phyloP scores from a whole-genome alignment of 2,888 invertebrate genomes.

The Pheosia tremula region DNA sequence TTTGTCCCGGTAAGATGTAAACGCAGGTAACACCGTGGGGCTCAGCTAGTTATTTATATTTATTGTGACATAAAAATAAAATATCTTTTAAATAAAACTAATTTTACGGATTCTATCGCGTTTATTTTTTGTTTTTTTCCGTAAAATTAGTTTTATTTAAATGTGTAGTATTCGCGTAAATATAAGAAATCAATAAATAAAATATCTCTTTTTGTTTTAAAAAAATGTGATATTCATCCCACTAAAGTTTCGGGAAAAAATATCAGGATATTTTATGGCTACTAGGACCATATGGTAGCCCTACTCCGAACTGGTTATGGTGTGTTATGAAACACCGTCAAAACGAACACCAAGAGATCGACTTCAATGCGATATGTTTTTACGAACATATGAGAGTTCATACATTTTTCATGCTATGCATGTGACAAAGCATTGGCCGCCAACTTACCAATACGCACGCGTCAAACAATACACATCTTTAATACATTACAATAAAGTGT shows the following conservation, averaged over 20 bases:
- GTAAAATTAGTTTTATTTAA: too few relatives aligned
- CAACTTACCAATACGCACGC: slow-evolving; percentile 26
- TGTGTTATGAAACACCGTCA: slow-evolving; percentile 70
- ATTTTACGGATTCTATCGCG: too few relatives aligned
- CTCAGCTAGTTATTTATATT: too few relatives aligned
- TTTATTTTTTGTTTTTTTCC: too few relatives aligned
- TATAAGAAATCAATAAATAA: too few relatives aligned
- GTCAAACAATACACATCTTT: slow-evolving; percentile 34
- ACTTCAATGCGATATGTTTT: slow-evolving; percentile 68
- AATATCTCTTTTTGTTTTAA: too few relatives aligned
- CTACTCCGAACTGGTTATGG: slow-evolving; percentile 25
- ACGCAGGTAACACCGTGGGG: too few relatives aligned
- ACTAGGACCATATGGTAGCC: background rate
- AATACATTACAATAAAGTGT: slow-evolving; percentile 17
- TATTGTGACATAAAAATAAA: too few relatives aligned
- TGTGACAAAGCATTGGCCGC: slow-evolving; percentile 55
- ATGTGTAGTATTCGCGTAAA: too few relatives aligned
- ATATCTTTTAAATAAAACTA: too few relatives aligned
- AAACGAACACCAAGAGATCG: slow-evolving; percentile 63
- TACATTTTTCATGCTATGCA: slow-evolving; percentile 78
- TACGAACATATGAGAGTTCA: slow-evolving; percentile 71
- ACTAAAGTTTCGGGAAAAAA: background rate
- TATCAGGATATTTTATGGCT: background rate
- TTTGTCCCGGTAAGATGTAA: too few relatives aligned
- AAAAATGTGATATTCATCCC: too few relatives aligned